These are phyloP conservation scores for Nomada ruficornis DNA, from an alignment of 2,888 invertebrate species.

Conservation along the genomic window DNA sequence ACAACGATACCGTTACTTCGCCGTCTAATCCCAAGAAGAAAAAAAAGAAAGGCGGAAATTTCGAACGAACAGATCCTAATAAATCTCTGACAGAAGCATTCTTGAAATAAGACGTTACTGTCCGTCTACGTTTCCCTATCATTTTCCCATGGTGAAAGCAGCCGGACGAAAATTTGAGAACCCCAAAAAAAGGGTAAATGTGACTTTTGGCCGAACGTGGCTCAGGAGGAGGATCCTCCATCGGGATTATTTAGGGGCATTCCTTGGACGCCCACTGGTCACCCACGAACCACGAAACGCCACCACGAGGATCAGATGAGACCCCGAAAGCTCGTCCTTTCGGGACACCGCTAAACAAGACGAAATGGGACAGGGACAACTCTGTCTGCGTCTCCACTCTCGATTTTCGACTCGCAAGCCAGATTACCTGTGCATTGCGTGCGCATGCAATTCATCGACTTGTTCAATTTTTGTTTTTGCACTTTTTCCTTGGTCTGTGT, in stretches of 20 bases:
- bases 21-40: too few species aligned
- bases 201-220: constrained; percentile 37
- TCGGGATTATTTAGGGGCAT: constrained; percentile 76
- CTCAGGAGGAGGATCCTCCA: constrained; percentile 59
- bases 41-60: constrained; percentile 1
- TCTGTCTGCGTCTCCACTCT: constrained; percentile 23
- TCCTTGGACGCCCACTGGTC: constrained; percentile 76
- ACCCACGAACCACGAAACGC: constrained; percentile 67
- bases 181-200: constrained; percentile 58
- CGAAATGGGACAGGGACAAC: constrained; percentile 41
- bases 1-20: neutral
- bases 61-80: constrained; percentile 26
- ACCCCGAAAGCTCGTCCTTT: constrained; percentile 39
- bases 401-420: constrained; percentile 41
- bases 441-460: constrained; percentile 23
- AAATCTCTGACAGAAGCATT: constrained; percentile 40
- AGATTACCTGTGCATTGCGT: constrained; percentile 19
- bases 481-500: neutral
- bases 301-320: constrained; percentile 45
- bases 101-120: constrained; percentile 51
- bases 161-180: constrained; percentile 65
- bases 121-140: constrained; percentile 35
- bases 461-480: constrained; percentile 21
- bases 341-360: constrained; percentile 54
- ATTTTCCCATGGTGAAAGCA: constrained; percentile 28